Evolutionary conservation across 2,888 invertebrate species (phyloP), one percentile per base, ranked within the genome.

Genomic region (Torymus tubicola): DNA sequence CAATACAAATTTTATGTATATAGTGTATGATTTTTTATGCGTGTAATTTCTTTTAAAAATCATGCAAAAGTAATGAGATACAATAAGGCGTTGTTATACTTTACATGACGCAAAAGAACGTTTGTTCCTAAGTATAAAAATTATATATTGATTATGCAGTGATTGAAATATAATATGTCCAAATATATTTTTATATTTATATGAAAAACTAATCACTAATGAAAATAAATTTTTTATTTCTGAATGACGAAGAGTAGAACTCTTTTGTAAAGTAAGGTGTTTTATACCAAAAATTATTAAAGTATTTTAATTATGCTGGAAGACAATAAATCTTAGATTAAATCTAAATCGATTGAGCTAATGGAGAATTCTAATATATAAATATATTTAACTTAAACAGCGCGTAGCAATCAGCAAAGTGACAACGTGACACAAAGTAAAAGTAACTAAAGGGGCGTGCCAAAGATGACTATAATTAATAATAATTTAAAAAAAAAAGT

Each of bases 391-490:
- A 70, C 65, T 24, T 31, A 2, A 63, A 16, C 13, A 74, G 53
- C 64, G 58, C 52, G 52, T 53, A 31, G 50, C 53, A 71, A 61
- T 76, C 76, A 57, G 53, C 68, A 81, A 78, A 81, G 64, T 72
- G 65, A 53, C 65, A 69, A 21, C 52, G 50, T 64, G 24, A 55
- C 55, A 50, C 52, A 57, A 78, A 16, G 65, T 73, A 50, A 58
- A 73, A 67, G 12, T 73, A 31, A 57, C 14, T n/a, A 16, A 57
- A 65, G 50, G 18, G 21, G 61, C 52, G 16, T 53, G 78, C 78
- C 78, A 81, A 77, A 78, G 83, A 82, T 80, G 80, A 85, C 81
- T 83, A 82, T 82, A 84, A 82, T 83, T 82, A 81, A 74, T 18
- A 63, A 77, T 81, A 76, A 68, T 60, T 80, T 81, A 80, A 82